Evolutionary conservation across 2,797 vertebrate genomes (phyloP), one percentile per base, ranked within the genome.

Genomic region (Sebastes itinus): DNA sequence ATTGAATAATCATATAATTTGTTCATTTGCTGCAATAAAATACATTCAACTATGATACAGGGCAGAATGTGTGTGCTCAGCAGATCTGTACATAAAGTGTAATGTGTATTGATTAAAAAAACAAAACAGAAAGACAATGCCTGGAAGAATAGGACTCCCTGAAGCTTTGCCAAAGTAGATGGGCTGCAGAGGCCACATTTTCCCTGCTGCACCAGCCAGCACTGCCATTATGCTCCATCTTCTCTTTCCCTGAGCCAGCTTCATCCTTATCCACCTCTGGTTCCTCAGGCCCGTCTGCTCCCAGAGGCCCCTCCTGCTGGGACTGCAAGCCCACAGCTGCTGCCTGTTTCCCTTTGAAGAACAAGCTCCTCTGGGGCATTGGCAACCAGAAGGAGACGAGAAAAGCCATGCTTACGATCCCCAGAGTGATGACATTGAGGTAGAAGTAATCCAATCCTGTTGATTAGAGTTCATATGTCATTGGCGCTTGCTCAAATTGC

Each of bases 111-210:
- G 3, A 55, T 58, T 64, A 60, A 32, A 16, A 68, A 18, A 65
- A 63, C 13, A 1, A 22, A 1, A 6, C 2, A 54, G 76, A 42
- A 80, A 62, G 18, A 71, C 73, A 59, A 65, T 90, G 33, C 88
- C 85, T 93, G 67, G 94, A 95, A 12, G 94, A 95, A 85, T 95
- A 95, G 0, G 94, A 94, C 72, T 92, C 92, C 75, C 65, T 93
- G 82, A 96, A 91, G 86, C 93, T 95, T 69, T 80, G 82, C 94
- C 92, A 95, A 35, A 96, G 92, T 28, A 92, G 84, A 78, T 18
- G 74, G 33, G 75, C 81, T 2, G 90, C 92, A 16, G 61, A 25
- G 42, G 12, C 71, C n/a, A 94, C 61, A 55, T 78, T 88, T 25
- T 76, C 42, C 42, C 77, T n/a, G 83, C 88, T 91, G 76, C 84